Percentiles rank a stretch among this genome's conserved stretches.
Conservation (phyloP, 2,797 vertebrate species). For the Lepilemur ruficaudatus region DNA sequence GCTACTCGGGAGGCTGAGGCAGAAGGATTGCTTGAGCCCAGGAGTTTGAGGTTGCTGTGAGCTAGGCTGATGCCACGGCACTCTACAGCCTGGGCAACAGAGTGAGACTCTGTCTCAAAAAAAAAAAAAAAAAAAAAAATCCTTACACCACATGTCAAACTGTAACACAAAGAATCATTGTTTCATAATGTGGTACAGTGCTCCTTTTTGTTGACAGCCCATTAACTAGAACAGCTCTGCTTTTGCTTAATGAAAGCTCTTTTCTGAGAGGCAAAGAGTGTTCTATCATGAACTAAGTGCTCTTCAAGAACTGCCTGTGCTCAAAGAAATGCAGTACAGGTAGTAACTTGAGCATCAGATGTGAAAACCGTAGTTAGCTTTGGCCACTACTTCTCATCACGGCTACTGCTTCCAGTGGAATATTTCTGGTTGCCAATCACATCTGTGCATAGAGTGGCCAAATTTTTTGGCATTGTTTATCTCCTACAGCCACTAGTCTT, state of each 20-base stretch:
- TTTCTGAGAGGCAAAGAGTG: background rate
- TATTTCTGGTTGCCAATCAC: background rate
- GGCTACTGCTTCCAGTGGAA: background rate
- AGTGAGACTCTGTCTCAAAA: too few relatives aligned
- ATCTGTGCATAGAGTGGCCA: background rate
- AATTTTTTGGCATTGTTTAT: background rate
- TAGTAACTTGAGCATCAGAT: background rate
- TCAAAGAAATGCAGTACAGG: background rate
- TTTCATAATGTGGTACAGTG: background rate
- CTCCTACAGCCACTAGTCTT: background rate
- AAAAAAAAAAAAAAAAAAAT: background rate
- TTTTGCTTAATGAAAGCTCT: slow-evolving; percentile 27
- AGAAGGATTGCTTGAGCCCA: too few relatives aligned
- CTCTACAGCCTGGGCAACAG: too few relatives aligned
- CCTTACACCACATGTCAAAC: background rate
- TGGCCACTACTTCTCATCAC: background rate
- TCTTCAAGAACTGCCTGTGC: background rate
- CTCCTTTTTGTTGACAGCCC: background rate
- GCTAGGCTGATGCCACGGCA: too few relatives aligned
- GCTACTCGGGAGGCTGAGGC: too few relatives aligned
- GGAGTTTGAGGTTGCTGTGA: too few relatives aligned
- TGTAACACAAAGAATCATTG: background rate
- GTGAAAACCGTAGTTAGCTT: background rate
- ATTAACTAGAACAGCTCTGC: background rate
- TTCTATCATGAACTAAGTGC: background rate